Base-by-base conservation (phyloP, 2,888 invertebrate species). In the Drosophila maculinotata region DNA sequence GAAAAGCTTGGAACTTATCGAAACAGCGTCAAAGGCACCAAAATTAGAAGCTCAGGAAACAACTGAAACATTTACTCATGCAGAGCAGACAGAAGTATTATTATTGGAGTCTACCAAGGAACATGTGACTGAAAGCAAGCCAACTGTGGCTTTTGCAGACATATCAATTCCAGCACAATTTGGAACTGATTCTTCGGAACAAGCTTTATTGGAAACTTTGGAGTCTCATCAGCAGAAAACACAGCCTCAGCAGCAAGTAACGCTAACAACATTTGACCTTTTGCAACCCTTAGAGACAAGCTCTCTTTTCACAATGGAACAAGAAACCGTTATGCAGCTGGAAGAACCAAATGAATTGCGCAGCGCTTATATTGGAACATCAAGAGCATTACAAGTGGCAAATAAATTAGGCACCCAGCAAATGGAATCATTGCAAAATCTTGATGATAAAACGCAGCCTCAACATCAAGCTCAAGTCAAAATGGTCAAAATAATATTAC, bases 401-500 rank as follows among this genome's bases (percentile, higher is more conserved):
- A 90, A 93, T 65, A 92, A 93, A 15, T 90, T 90, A 14, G 94
- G 94, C 82, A 93, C 92, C 70, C 93, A 94, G 90, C 91, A 92
- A 3, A 85, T 93, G 10, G 94, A 94, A 91, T 89, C 94, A 72
- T 72, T 96, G 1, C 31, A 76, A 3, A 54, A 65, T 1, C 20
- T 85, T 0, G 23, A 58, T 0, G 57, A 62, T 0, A 47, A 68
- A 6, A 12, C 47, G 0, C 30, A 57, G 8, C 39, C 49, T 4
- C 15, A 60, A 9, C 77, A 80, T 14, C 57, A 76, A 51, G 94
- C 93, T 5, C 93, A 94, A 91, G 87, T 93, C 0, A 80, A 83
- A 17, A 73, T 90, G 1, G 76, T 66, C n/a, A 79, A 82, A 42
- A 86, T 90, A 12, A 78, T 77, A 30, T 75, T 90, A 6, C 78